Conservation (phyloP, 2,888 invertebrate species). For the Hypomecis atomaria region DNA sequence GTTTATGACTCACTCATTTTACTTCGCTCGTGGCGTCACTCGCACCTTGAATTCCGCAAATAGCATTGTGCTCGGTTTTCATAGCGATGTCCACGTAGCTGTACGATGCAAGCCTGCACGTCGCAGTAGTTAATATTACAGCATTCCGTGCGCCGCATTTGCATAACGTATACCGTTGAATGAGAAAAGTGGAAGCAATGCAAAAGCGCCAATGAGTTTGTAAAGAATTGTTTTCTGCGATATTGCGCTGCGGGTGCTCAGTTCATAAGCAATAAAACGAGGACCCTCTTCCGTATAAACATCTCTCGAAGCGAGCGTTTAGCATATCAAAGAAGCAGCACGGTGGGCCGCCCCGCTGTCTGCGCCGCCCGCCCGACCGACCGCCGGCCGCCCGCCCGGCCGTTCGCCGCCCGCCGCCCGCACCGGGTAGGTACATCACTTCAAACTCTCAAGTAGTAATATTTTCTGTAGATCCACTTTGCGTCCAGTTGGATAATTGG, state of each 20-base stretch:
- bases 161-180: slow-evolving; percentile 30
- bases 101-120: slow-evolving; percentile 36
- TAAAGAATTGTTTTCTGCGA: slow-evolving; percentile 58
- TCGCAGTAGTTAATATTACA: slow-evolving; percentile 36
- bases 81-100: slow-evolving; percentile 34
- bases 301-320: slow-evolving; percentile 61
- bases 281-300: slow-evolving; percentile 58
- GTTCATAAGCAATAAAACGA: slow-evolving; percentile 66
- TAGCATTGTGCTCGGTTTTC: slow-evolving; percentile 21
- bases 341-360: slow-evolving; percentile 43
- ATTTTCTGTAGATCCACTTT: slow-evolving; percentile 32
- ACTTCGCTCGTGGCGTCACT: slow-evolving; percentile 19
- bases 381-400: slow-evolving; percentile 40
- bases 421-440: slow-evolving; percentile 31
- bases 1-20: slow-evolving; percentile 23
- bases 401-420: slow-evolving; percentile 39
- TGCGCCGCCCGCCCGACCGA: slow-evolving; percentile 27
- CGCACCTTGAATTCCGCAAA: slow-evolving; percentile 32
- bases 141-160: slow-evolving; percentile 37
- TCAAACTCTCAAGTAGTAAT: slow-evolving; percentile 39
- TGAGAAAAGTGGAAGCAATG: slow-evolving; percentile 44
- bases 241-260: slow-evolving; percentile 53
- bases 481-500: slow-evolving; percentile 20
- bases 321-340: slow-evolving; percentile 65
- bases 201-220: slow-evolving; percentile 45